Percentiles rank a stretch among this genome's conserved stretches.
phyloP scores from a whole-genome alignment of 2,888 invertebrate genomes.

The Panzeria rudis region DNA sequence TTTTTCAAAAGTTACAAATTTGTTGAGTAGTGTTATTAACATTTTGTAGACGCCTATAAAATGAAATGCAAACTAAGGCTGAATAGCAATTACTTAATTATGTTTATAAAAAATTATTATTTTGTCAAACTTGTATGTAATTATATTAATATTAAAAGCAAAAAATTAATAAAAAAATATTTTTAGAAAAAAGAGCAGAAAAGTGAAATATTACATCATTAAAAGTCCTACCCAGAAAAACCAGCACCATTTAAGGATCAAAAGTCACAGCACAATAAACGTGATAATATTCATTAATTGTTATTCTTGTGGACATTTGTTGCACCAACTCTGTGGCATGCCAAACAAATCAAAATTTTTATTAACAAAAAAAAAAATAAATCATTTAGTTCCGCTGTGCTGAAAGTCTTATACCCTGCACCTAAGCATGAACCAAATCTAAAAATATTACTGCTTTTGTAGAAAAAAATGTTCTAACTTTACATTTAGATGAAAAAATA shows the following conservation, averaged over 20 bases:
- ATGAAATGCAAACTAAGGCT: constrained; percentile 41
- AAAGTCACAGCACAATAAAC: constrained; percentile 66
- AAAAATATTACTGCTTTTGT: no score
- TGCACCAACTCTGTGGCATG: constrained; percentile 18
- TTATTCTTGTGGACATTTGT: constrained; percentile 53
- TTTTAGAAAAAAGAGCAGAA: constrained; percentile 41
- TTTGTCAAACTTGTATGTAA: constrained; percentile 61
- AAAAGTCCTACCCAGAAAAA: constrained; percentile 56
- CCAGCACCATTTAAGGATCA: constrained; percentile 62
- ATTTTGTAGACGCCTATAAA: constrained; percentile 42
- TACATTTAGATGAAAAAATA: no score
- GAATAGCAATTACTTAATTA: constrained; percentile 51
- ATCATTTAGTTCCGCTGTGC: background rate
- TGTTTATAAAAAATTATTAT: constrained; percentile 33
- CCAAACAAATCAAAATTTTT: constrained; percentile 2
- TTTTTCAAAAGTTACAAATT: no score
- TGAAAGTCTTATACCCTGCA: background rate
- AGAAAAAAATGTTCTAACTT: no score
- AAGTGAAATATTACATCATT: constrained; percentile 43
- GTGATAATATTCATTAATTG: constrained; percentile 70
- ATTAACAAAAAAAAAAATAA: background rate
- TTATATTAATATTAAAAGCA: constrained; percentile 46
- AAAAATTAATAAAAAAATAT: constrained; percentile 49
- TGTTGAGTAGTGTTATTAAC: constrained; percentile 35
- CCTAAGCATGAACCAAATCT: no score